Percentiles rank a stretch among this genome's conserved stretches.
phyloP scores from a whole-genome alignment of 2,113 vertebrate genomes.

The Dicentrarchus labrax region DNA sequence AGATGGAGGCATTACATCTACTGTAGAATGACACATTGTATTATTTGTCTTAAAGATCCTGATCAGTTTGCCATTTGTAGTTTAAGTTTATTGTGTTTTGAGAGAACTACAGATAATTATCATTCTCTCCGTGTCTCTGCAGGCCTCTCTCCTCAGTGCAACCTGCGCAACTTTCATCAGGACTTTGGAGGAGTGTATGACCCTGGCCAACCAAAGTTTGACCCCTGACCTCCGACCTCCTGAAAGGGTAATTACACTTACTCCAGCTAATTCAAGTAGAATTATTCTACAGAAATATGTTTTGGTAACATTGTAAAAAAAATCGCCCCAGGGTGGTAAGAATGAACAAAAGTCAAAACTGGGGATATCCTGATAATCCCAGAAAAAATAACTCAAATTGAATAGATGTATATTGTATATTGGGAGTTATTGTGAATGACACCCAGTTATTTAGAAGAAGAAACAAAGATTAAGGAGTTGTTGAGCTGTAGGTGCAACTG shows the following conservation, averaged over 20 bases:
- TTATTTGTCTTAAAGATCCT: too few relatives aligned
- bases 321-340: background rate
- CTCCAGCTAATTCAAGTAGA: background rate
- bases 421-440: too few relatives aligned
- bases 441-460: too few relatives aligned
- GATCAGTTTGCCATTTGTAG: too few relatives aligned
- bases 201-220: conserved; percentile 93
- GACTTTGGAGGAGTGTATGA: conserved; percentile 98
- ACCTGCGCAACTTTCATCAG: conserved; percentile 97
- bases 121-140: background rate
- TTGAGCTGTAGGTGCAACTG: background rate
- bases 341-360: background rate
- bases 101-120: too few relatives aligned
- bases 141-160: conserved; percentile 93
- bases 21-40: too few relatives aligned
- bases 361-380: background rate
- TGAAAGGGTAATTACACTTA: conserved; percentile 59
- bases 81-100: too few relatives aligned
- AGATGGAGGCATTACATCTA: too few relatives aligned
- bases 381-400: background rate
- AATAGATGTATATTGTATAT: background rate
- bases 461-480: too few relatives aligned
- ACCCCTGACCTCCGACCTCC: conserved; percentile 88
- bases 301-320: background rate
- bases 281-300: background rate